These are phyloP conservation scores for Sycophaga agraensis DNA, from an alignment of 1,140 invertebrate genomes.

Conservation along the genomic window DNA sequence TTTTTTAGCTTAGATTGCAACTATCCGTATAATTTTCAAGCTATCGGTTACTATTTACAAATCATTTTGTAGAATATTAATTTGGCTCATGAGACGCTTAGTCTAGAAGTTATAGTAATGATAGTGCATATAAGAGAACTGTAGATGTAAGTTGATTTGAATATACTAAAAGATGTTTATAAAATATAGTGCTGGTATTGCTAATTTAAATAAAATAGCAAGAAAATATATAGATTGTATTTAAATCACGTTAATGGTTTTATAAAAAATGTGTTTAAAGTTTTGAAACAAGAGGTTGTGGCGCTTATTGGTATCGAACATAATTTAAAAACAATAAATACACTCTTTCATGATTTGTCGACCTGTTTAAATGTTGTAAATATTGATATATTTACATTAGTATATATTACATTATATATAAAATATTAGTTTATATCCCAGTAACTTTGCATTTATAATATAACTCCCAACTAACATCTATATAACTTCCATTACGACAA, in stretches of 20 bases:
- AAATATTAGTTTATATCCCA: neutral
- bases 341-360: conserved; percentile 18
- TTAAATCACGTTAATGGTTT: conserved; percentile 3
- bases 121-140: neutral
- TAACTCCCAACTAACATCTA: no score
- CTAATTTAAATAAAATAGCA: conserved; percentile 10
- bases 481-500: neutral
- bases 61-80: conserved; percentile 4
- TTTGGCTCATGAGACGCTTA: conserved; percentile 18
- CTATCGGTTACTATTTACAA: conserved; percentile 7
- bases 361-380: neutral
- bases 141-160: neutral
- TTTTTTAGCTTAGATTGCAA: conserved; percentile 15
- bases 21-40: conserved; percentile 2
- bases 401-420: neutral
- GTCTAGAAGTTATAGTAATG: neutral
- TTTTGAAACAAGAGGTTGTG: conserved; percentile 10
- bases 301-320: conserved; percentile 4
- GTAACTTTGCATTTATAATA: neutral
- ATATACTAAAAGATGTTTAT: neutral
- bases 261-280: conserved; percentile 8
- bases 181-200: neutral
- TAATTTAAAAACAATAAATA: neutral
- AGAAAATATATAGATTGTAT: conserved; percentile 23
- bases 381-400: conserved; percentile 10